Evolutionary conservation across 2,113 vertebrate species (phyloP).

Genomic region (Coptodon bakossiorum): DNA sequence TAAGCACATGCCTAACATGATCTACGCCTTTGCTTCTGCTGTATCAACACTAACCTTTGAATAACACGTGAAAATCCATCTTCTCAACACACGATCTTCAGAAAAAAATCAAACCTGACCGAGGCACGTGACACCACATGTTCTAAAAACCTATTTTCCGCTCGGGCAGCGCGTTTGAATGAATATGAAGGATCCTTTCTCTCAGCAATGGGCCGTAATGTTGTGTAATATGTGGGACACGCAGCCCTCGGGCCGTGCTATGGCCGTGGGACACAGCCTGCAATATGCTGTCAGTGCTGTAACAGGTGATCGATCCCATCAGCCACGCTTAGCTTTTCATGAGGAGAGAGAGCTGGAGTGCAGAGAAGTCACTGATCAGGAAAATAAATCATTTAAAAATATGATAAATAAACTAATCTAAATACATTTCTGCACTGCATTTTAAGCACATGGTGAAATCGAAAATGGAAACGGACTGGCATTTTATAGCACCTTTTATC

Average conservation of each 20-base stretch:
- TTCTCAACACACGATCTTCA: neutral
- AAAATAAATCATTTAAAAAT: neutral
- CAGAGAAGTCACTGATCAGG: neutral
- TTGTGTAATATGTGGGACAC: conserved; percentile 5
- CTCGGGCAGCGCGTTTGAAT: neutral
- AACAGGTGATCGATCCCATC: neutral
- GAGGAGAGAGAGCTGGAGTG: neutral
- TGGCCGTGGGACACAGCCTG: neutral
- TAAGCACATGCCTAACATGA: neutral
- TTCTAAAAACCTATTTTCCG: conserved; percentile 51
- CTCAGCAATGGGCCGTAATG: neutral
- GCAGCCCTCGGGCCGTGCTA: neutral
- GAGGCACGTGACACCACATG: conserved; percentile 9
- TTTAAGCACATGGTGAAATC: neutral
- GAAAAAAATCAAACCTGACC: neutral
- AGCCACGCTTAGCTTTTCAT: neutral
- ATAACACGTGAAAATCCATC: neutral
- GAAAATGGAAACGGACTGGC: neutral
- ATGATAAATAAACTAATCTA: fast-evolving
- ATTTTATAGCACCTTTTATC: neutral
- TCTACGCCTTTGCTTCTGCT: neutral
- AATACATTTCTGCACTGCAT: neutral
- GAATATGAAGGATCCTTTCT: neutral
- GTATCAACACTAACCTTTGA: neutral
- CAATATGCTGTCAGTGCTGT: conserved; percentile 5